Evolutionary conservation across 2,113 vertebrate species (phyloP), one percentile per base, ranked within the genome.

Genomic region (Halichoeres trimaculatus): DNA sequence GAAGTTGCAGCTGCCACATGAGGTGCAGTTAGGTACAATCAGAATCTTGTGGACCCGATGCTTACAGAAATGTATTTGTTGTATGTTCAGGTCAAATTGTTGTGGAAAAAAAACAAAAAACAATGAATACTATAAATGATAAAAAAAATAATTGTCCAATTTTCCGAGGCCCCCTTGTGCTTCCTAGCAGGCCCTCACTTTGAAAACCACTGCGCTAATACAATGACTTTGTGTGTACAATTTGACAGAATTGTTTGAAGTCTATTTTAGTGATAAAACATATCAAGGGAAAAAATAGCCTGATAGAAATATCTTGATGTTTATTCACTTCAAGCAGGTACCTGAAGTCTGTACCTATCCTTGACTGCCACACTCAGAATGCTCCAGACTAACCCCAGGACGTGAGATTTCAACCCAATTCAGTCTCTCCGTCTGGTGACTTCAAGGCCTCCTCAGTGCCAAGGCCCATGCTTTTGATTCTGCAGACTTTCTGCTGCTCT

Each of bases 361-460:
- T 58, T 65, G 35, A n/a, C 58, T 22, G 1, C 0, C n/a, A 6
- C 26, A 16, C 35, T 45, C 17, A 48, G 20, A 82, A 67, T 62
- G 76, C 35, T 20, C 35, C 75, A 60, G 56, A 74, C 56, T 20
- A 24, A 58, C 48, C 14, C 24, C 50, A 14, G 12, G 40, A 51
- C 4, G 16, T 55, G 26, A 63, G n/a, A 8, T 38, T 83, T 71
- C 47, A 59, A 38, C 13, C 8, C 47, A 57, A 63, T 48, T 7
- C 22, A 53, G 10, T 81, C 53, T 45, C 35, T 16, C 36, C 24
- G 20, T 57, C 61, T 62, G 24, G 60, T 17, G 35, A 35, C 67
- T 62, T 65, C 40, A 73, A 55, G 48, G 55, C 43, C 71, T 75
- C 34, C 58, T 52, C 51, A 50, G 14, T 43, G 36, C 54, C 65